Percentiles rank a stretch among this genome's conserved stretches.
Evolutionary conservation across 2,113 vertebrate species (phyloP).

Genomic region (Vicugna pacos): DNA sequence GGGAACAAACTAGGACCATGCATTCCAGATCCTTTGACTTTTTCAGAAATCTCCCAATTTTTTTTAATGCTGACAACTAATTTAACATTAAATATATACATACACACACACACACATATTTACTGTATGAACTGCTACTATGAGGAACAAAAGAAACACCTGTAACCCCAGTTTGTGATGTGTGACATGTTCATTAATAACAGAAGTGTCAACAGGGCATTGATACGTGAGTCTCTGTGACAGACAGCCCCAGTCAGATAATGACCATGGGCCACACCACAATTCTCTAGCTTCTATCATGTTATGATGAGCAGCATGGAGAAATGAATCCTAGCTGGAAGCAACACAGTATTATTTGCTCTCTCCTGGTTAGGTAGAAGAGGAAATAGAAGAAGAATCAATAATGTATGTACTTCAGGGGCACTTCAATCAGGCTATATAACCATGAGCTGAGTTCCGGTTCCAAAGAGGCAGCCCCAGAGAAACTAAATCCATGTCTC

Average conservation of each 20-base stretch:
- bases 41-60: background rate
- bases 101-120: background rate
- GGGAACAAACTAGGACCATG: background rate
- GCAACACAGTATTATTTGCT: background rate
- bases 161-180: background rate
- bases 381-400: background rate
- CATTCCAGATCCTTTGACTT: background rate
- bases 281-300: background rate
- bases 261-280: background rate
- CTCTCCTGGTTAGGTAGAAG: background rate
- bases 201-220: background rate
- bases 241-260: background rate
- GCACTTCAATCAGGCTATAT: background rate
- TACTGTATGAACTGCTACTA: background rate
- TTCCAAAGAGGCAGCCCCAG: background rate
- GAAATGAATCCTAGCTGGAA: background rate
- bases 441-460: background rate
- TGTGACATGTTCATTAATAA: background rate
- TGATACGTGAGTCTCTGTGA: background rate
- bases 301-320: background rate
- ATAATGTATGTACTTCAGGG: background rate
- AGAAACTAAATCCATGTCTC: slow-evolving; percentile 27
- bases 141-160: background rate
- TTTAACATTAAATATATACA: background rate
- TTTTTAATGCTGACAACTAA: slow-evolving; percentile 12